Conservation (phyloP, 2,888 invertebrate genomes). For the Malthinus seriepunctatus region DNA sequence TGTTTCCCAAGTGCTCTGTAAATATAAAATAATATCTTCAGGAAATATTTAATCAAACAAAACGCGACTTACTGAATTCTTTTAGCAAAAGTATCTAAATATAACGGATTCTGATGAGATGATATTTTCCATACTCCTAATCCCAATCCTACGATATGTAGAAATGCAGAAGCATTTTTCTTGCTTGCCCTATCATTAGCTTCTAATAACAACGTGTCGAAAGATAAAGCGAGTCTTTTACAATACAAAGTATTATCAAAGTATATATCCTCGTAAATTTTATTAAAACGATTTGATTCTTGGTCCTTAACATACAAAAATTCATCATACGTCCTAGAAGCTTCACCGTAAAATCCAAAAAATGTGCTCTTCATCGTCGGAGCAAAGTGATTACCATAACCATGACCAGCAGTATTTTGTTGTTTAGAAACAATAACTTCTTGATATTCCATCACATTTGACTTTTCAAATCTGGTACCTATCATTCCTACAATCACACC, state of each 20-base stretch:
- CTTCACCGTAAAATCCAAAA: constrained; percentile 36
- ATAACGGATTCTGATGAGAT: constrained; percentile 64
- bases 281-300: constrained; percentile 26
- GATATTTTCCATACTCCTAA: constrained; percentile 69
- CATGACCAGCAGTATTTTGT: constrained; percentile 58
- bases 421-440: constrained; percentile 60
- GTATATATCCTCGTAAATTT: constrained; percentile 21
- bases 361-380: constrained; percentile 44
- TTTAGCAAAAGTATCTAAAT: constrained; percentile 66
- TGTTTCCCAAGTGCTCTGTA: constrained; percentile 43
- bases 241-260: constrained; percentile 50
- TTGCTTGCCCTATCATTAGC: constrained; percentile 62
- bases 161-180: constrained; percentile 59
- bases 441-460: constrained; percentile 64
- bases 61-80: constrained; percentile 55
- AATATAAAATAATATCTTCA: constrained; percentile 34
- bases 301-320: background rate
- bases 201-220: constrained; percentile 66
- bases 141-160: constrained; percentile 70
- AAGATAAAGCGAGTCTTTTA: constrained; percentile 59
- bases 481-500: constrained; percentile 59
- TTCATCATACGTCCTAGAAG: constrained; percentile 19
- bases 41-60: background rate
- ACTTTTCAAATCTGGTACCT: constrained; percentile 60
- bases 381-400: constrained; percentile 58